Evolutionary conservation across 2,888 invertebrate species (phyloP), one percentile per base, ranked within the genome.

Genomic region (Apamea sordens): DNA sequence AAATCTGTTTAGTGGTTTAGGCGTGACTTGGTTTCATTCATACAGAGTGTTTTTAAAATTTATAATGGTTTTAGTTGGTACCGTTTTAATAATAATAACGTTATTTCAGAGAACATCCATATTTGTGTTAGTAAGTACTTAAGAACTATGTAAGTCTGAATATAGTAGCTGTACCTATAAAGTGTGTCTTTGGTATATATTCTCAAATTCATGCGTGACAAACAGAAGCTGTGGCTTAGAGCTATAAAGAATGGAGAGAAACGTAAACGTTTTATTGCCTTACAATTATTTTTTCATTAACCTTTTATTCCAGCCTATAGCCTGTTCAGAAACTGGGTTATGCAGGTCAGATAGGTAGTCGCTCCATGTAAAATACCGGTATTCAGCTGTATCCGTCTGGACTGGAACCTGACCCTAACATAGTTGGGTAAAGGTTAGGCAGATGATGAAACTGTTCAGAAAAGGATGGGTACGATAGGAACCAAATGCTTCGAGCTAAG

Each of bases 211-310:
- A 0, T 41, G 24, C 15, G 24, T 15, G 47, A 47, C n/a, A 73
- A 73, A 24, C 41, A 69, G n/a, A 59, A 76, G 47, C 70, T 50
- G n/a, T 11, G 28, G 24, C 47, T 67, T 64, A 70, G 13, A 65
- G 70, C 47, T 28, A 77, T 77, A 71, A 71, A 67, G 50, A 65
- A 78, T 79, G 13, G 32, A 18, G 56, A 59, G 47, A 53, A 32
- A 70, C 56, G 41, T 47, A 24, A 73, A 44, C 28, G 47, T 74
- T 73, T 73, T 73, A 77, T 73, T 69, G n/a, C 24, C 8, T 36
- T 24, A 36, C 36, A 36, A 69, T 74, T 50, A 28, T 80, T 59
- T 77, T 73, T 73, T 80, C 69, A 64, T 59, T 50, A 18, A 32
- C 44, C 36, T 64, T 44, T 76, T 28, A 70, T 56, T 61, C 11